These are phyloP conservation scores for Aspidiotus rigidus DNA, from an alignment of 2,888 invertebrate species.

Conservation along the genomic window DNA sequence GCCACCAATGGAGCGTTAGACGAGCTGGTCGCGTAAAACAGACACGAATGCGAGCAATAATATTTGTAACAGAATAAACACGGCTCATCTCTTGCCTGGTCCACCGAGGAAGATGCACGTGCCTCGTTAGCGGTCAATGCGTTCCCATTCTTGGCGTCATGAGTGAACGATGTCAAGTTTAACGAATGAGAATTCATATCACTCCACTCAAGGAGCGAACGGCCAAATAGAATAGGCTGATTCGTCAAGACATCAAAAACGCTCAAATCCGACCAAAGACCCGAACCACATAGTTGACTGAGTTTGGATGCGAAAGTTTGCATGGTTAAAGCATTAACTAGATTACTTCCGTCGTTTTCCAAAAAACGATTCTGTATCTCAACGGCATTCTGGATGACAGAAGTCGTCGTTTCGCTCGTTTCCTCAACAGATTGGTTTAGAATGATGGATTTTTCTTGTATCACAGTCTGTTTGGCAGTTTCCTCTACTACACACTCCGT, in stretches of 20 bases:
- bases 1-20: slow-evolving; percentile 36
- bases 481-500: background rate
- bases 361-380: background rate
- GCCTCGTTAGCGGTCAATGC: slow-evolving; percentile 34
- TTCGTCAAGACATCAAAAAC: slow-evolving; percentile 21
- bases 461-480: slow-evolving; percentile 20
- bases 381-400: background rate
- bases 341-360: background rate
- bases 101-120: slow-evolving; percentile 1
- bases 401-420: background rate
- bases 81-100: slow-evolving; percentile 24
- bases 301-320: background rate
- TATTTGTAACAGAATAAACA: slow-evolving; percentile 54
- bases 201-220: slow-evolving; percentile 10
- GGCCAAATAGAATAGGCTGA: slow-evolving; percentile 16
- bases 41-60: slow-evolving; percentile 49
- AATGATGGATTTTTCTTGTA: slow-evolving; percentile 17
- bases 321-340: background rate
- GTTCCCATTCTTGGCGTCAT: slow-evolving; percentile 36
- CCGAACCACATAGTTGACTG: slow-evolving; percentile 1
- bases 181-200: slow-evolving; percentile 22
- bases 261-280: slow-evolving; percentile 23
- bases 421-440: slow-evolving; percentile 10
- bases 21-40: slow-evolving; percentile 46
- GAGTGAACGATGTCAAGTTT: no score